Base-by-base conservation (phyloP, 64 coral and sea anemone genomes). In the Montipora efflorescens region DNA sequence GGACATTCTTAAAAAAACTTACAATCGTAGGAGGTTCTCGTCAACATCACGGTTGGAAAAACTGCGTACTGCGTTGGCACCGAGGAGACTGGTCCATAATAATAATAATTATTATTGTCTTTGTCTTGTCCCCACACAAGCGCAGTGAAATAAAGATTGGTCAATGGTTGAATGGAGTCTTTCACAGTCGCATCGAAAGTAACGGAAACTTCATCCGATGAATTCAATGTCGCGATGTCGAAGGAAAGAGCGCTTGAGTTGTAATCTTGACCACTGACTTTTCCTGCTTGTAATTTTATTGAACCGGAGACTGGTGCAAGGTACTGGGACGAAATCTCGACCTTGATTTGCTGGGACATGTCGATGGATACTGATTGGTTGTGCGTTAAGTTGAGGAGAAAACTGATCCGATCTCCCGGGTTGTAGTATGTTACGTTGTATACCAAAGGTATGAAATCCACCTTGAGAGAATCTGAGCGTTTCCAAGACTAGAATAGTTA, bases 351-450 rank as follows among this genome's bases (percentile, higher is more conserved):
- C 5, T 69, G 74, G 2, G 87, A 82, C 8, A 89, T 64, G 18
- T 36, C 12, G 52, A 44, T 11, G 18, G 74, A 2, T 74, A 62
- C 82, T n/a, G 95, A 91, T 43, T 90, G 81, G 44, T 96, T 96
- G 70, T 96, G 95, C 7, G 75, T 90, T 9, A 94, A 44, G 28
- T 89, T 94, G 14, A 96, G 49, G 22, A 21, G 19, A 64, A 96
- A 96, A 3, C 28, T 87, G 5, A 96, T 96, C 66, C 73, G 53
- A 51, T 96, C 92, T 1, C 92, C 95, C 1, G n/a, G 67, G 47
- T 96, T 96, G 82, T 96, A 96, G 76, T 93, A 96, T 4, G 95
- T 96, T 16, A 93, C 82, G 16, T 96, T 96, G 2, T 83, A 46
- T 12, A 94, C 68, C 58, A 76, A 47, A n/a, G 95, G 95, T 11